Conservation (phyloP, 2,113 vertebrate species). For the Perca schrenkii region DNA sequence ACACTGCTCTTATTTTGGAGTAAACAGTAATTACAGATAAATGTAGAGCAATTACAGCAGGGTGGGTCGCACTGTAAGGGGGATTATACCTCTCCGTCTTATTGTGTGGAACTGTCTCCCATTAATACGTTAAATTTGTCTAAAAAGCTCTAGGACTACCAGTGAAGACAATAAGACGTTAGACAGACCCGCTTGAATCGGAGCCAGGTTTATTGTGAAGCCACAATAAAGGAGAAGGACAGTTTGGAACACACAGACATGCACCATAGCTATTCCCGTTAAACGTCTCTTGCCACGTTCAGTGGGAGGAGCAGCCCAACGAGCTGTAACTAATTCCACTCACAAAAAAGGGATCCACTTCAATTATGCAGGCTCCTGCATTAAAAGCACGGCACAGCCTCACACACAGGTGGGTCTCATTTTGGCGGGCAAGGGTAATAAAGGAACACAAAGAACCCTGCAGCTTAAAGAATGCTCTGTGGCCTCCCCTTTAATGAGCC, state of each 20-base stretch:
- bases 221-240: slow-evolving; percentile 24
- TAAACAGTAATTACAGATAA: slow-evolving; percentile 82
- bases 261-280: slow-evolving; percentile 21
- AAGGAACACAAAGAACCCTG: slow-evolving; percentile 78
- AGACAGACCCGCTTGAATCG: slow-evolving; percentile 18
- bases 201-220: slow-evolving; percentile 43
- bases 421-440: slow-evolving; percentile 75
- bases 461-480: slow-evolving; percentile 73
- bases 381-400: slow-evolving; percentile 55
- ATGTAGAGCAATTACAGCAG: slow-evolving; percentile 67
- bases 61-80: slow-evolving; percentile 62
- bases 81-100: slow-evolving; percentile 49
- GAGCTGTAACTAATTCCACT: slow-evolving; percentile 80
- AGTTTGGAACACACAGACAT: not conserved
- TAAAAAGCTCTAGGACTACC: not conserved
- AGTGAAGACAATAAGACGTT: slow-evolving; percentile 18
- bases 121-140: slow-evolving; percentile 57
- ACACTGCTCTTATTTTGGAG: slow-evolving; percentile 63
- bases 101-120: slow-evolving; percentile 52
- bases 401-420: slow-evolving; percentile 79
- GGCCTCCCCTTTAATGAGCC: slow-evolving; percentile 79
- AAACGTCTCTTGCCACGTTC: slow-evolving; percentile 47
- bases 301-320: slow-evolving; percentile 64
- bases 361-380: slow-evolving; percentile 74
- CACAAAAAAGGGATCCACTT: slow-evolving; percentile 56